phyloP scores from a whole-genome alignment of 1,140 invertebrate genomes.

The Elymnias hypermnestra region DNA sequence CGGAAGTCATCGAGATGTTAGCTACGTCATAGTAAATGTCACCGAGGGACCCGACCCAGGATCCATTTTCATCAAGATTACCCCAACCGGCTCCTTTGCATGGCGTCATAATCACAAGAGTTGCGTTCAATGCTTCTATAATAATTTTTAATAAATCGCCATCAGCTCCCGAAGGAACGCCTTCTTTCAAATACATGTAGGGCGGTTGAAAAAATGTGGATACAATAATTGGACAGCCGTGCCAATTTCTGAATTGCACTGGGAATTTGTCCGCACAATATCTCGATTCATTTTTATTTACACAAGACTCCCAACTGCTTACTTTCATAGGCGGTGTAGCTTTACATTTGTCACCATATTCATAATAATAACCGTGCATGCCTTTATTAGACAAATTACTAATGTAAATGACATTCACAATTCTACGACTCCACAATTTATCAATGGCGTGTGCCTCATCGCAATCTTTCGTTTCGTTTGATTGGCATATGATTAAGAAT shows the following conservation, averaged over 20 bases:
- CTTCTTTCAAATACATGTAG: slow-evolving; percentile 41
- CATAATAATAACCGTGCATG: slow-evolving; percentile 32
- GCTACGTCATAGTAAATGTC: slow-evolving; percentile 45
- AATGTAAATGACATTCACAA: slow-evolving; percentile 44
- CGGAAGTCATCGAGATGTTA: slow-evolving; percentile 62
- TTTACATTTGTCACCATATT: slow-evolving; percentile 29
- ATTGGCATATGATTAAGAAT: slow-evolving; percentile 46
- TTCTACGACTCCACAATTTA: slow-evolving; percentile 42
- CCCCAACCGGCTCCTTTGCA: slow-evolving; percentile 46
- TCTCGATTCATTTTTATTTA: slow-evolving; percentile 5
- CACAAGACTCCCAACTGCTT: slow-evolving; percentile 18
- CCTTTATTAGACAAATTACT: slow-evolving; percentile 17
- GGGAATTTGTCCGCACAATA: slow-evolving; percentile 26
- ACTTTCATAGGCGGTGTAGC: slow-evolving; percentile 25
- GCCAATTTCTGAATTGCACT: slow-evolving; percentile 45
- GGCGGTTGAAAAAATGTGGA: slow-evolving; percentile 48
- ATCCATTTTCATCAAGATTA: slow-evolving; percentile 36
- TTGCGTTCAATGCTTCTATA: slow-evolving; percentile 41
- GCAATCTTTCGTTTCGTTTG: slow-evolving; percentile 23
- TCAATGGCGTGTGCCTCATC: slow-evolving; percentile 32
- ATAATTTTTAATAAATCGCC: slow-evolving; percentile 46
- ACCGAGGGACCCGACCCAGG: slow-evolving; percentile 51
- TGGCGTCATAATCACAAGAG: slow-evolving; percentile 41
- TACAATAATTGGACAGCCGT: slow-evolving; percentile 40
- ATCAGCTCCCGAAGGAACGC: slow-evolving; percentile 39